These are phyloP conservation scores for Pteropus rufus DNA, from an alignment of 2,797 vertebrate genomes.

Conservation along the genomic window DNA sequence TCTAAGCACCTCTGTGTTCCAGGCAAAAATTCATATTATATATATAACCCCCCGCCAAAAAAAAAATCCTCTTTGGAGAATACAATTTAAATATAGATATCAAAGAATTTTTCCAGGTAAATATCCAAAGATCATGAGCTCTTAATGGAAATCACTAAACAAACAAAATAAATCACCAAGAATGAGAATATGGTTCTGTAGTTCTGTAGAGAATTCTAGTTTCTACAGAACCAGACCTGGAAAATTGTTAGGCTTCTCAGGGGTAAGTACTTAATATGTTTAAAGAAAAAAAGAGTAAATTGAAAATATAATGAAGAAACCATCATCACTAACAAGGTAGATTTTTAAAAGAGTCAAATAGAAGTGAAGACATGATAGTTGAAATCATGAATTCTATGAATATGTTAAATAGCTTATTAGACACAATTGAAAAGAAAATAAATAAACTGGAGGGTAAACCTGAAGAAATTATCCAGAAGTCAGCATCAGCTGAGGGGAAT, in stretches of 20 bases:
- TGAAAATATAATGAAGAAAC: neutral
- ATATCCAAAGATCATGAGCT: neutral
- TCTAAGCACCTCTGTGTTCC: neutral
- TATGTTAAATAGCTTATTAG: neutral
- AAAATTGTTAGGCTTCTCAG: neutral
- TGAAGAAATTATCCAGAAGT: neutral
- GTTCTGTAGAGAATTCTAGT: too few relatives aligned
- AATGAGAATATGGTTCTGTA: neutral
- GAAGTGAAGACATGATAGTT: neutral
- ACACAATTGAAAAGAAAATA: neutral
- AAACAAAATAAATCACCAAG: neutral
- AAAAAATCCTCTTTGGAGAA: neutral
- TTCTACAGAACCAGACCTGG: neutral
- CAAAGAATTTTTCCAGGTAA: neutral
- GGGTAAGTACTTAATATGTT: neutral
- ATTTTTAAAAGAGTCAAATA: neutral
- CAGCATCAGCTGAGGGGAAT: neutral
- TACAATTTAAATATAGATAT: neutral
- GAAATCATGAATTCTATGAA: neutral
- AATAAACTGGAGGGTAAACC: neutral
- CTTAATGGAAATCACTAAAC: neutral
- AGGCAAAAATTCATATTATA: neutral
- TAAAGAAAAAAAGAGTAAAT: neutral
- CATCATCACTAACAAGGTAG: neutral
- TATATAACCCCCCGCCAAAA: neutral